Percentiles rank a stretch among this genome's conserved stretches.
Conservation (phyloP, 2,113 vertebrate species). For the Leuciscus idus region DNA sequence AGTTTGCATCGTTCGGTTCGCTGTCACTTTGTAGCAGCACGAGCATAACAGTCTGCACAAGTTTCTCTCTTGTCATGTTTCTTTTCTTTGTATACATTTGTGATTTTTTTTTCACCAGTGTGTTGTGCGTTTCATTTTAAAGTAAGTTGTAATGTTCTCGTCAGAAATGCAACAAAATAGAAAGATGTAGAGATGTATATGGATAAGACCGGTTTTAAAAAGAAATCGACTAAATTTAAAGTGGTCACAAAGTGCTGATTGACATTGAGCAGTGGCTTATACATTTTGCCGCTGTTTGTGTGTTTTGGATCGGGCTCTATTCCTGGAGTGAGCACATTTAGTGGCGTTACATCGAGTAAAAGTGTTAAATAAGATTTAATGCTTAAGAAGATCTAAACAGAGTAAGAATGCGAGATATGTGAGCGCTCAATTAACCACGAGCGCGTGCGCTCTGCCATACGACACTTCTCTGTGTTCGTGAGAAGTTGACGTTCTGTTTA, state of each 20-base stretch:
- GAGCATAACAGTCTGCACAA: not conserved
- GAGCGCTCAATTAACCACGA: not conserved
- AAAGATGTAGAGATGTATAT: not conserved
- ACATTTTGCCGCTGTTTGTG: constrained; percentile 73
- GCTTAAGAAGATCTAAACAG: not conserved
- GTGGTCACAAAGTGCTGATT: constrained; percentile 47
- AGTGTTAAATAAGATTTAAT: not conserved
- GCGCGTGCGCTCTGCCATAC: not conserved
- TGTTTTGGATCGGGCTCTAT: constrained; percentile 72
- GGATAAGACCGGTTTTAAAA: not conserved
- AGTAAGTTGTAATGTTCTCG: not conserved
- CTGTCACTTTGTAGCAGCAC: constrained; percentile 16
- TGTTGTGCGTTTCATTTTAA: not conserved
- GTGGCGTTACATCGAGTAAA: not conserved
- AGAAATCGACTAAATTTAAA: not conserved
- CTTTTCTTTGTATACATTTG: not conserved
- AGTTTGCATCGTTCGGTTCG: constrained; percentile 3
- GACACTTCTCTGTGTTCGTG: not conserved
- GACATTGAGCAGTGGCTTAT: constrained; percentile 72
- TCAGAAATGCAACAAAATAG: not conserved
- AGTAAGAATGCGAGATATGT: not conserved
- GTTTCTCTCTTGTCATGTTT: not conserved
- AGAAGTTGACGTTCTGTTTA: constrained; percentile 17
- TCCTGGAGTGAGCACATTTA: constrained; percentile 69
- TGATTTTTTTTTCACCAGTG: not conserved